Conservation (phyloP, 2,888 invertebrate genomes). For the Thalpophila matura region DNA sequence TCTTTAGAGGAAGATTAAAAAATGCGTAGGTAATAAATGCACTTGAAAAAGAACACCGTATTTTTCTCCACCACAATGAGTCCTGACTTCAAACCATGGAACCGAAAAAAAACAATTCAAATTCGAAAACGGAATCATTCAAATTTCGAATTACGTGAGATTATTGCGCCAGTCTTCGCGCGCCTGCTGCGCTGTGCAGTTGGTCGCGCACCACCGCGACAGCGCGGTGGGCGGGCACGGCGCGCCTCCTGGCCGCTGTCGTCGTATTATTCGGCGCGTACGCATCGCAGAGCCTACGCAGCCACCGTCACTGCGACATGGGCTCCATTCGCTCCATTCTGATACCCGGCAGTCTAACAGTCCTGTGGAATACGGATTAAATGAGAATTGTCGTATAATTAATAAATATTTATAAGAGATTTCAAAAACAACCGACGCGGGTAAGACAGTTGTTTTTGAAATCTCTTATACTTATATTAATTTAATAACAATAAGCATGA, state of each 20-base stretch:
- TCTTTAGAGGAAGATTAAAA: background rate
- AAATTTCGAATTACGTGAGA: conserved; percentile 79
- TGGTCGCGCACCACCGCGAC: conserved; percentile 96
- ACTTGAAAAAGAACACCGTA: background rate
- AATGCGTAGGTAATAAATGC: too few species aligned
- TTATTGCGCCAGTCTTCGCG: conserved; percentile 84
- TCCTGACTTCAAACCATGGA: conserved; percentile 41
- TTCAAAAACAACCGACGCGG: too few species aligned
- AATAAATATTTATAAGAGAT: too few species aligned
- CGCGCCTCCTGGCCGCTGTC: conserved; percentile 94
- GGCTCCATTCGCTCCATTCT: conserved; percentile 96
- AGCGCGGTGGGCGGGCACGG: conserved; percentile 96
- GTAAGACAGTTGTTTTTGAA: too few species aligned
- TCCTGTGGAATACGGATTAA: conserved; percentile 65
- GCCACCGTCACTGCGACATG: conserved; percentile 97
- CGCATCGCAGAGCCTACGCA: conserved; percentile 97
- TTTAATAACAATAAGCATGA: too few species aligned
- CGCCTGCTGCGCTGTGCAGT: conserved; percentile 77
- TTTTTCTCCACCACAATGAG: background rate
- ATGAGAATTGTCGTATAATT: background rate
- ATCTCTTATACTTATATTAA: too few species aligned
- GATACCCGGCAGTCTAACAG: conserved; percentile 96
- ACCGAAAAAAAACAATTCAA: conserved; percentile 25
- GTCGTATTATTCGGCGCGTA: conserved; percentile 94
- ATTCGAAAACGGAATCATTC: conserved; percentile 37